Percentiles rank a stretch among this genome's conserved stretches.
Evolutionary conservation across 2,888 invertebrate genomes (phyloP).

Genomic region (Drosophila anomelani): DNA sequence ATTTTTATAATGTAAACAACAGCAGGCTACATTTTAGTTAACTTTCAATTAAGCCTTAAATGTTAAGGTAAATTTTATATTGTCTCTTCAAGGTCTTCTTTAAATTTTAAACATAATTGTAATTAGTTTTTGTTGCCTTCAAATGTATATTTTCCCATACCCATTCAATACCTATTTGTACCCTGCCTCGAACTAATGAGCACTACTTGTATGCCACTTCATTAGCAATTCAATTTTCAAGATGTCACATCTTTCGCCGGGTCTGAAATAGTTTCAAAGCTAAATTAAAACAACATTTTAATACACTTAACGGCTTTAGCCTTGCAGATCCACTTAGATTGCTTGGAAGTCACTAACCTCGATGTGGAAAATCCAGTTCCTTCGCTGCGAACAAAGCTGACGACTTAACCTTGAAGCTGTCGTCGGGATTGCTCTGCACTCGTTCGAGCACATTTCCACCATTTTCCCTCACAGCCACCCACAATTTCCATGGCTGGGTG

Average conservation of each 20-base stretch:
- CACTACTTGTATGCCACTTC: conserved; percentile 7
- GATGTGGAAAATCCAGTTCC: conserved; percentile 31
- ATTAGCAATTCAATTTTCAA: conserved; percentile 30
- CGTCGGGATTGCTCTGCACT: conserved; percentile 37
- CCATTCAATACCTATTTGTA: neutral
- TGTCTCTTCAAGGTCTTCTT: neutral
- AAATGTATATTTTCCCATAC: neutral
- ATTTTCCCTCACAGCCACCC: conserved; percentile 7
- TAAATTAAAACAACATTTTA: conserved; percentile 47
- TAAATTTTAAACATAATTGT: neutral
- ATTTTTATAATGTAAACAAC: neutral
- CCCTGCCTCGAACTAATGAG: conserved; percentile 8
- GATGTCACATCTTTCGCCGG: conserved; percentile 18
- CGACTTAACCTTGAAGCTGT: conserved; percentile 69
- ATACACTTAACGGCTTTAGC: conserved; percentile 43
- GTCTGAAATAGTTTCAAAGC: conserved; percentile 31
- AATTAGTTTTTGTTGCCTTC: neutral
- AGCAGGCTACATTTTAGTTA: neutral
- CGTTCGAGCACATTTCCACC: conserved; percentile 14
- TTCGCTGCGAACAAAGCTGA: conserved; percentile 37
- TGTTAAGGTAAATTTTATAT: too few relatives aligned
- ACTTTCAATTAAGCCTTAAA: neutral
- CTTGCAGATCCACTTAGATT: conserved; percentile 39
- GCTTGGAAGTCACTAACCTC: conserved; percentile 36
- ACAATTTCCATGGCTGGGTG: conserved; percentile 7